A percentile compares a stretch with the other conserved stretches of the same genome.
Evolutionary conservation across 1,140 invertebrate genomes (phyloP).

Genomic region (Bombus difficillimus): DNA sequence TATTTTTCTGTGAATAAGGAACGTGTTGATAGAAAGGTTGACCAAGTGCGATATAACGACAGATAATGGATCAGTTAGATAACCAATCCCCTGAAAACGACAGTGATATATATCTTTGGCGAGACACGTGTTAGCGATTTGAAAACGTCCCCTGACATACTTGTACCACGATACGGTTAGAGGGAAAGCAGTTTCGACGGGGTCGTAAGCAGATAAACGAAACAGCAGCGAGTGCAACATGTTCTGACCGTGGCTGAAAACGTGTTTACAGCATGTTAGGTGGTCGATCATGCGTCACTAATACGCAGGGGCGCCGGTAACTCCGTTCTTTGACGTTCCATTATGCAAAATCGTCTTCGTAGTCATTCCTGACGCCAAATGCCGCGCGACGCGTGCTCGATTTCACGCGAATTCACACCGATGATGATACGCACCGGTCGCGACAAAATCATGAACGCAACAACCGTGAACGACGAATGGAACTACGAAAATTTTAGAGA

Average conservation of each 20-base stretch:
- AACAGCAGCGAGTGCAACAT: constrained; percentile 49
- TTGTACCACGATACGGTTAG: background rate
- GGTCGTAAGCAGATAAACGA: constrained; percentile 63
- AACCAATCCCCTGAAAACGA: background rate
- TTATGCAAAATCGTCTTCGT: constrained; percentile 72
- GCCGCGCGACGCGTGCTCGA: constrained; percentile 66
- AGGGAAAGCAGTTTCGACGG: constrained; percentile 41
- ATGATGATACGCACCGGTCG: constrained; percentile 36
- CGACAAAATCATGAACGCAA: constrained; percentile 45
- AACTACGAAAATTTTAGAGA: constrained; percentile 39
- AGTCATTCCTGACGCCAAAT: constrained; percentile 58
- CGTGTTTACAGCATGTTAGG: constrained; percentile 69
- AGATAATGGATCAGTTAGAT: background rate
- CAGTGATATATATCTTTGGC: background rate
- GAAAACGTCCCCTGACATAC: background rate
- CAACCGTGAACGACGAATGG: constrained; percentile 47
- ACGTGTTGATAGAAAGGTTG: no score
- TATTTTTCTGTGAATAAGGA: no score
- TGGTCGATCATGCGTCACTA: constrained; percentile 66
- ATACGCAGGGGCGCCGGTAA: constrained; percentile 59
- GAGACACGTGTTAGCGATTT: background rate
- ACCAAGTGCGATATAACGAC: no score
- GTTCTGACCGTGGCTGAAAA: constrained; percentile 67
- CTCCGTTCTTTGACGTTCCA: constrained; percentile 70
- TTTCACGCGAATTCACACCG: constrained; percentile 67